phyloP scores from a whole-genome alignment of 2,113 vertebrate species.

The Labeo rohita region DNA sequence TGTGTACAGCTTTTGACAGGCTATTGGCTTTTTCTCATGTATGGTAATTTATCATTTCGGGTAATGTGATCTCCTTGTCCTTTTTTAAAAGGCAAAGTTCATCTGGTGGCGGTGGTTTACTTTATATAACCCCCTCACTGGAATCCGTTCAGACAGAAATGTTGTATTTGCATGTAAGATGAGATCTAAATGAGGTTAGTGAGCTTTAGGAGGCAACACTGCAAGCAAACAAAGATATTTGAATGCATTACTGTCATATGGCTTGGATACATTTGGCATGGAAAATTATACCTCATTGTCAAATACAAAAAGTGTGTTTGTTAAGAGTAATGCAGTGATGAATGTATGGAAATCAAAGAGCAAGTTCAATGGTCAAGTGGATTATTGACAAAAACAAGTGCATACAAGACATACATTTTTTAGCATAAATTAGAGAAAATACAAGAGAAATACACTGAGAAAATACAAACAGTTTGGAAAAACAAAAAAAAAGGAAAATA shows the following conservation, averaged over 20 bases:
- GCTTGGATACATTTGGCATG: not conserved
- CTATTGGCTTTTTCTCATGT: slow-evolving; percentile 23
- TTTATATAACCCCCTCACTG: slow-evolving; percentile 43
- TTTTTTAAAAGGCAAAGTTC: slow-evolving; percentile 49
- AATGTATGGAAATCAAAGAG: not conserved
- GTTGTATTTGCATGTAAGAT: slow-evolving; percentile 37
- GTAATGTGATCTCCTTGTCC: slow-evolving; percentile 19
- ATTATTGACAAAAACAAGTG: not conserved
- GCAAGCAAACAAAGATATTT: slow-evolving; percentile 12
- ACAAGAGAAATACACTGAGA: not conserved
- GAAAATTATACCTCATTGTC: not conserved
- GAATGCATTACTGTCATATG: slow-evolving; percentile 26
- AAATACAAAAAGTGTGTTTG: slow-evolving; percentile 7
- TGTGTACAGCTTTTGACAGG: slow-evolving; percentile 11
- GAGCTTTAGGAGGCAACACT: slow-evolving; percentile 17
- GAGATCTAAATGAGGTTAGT: slow-evolving; percentile 23
- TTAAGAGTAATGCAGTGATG: not conserved
- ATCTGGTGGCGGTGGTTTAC: slow-evolving; percentile 27
- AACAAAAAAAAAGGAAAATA: not conserved
- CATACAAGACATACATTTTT: not conserved
- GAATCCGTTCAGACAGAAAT: slow-evolving; percentile 36
- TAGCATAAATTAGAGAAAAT: not conserved
- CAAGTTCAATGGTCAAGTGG: not conserved
- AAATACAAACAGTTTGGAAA: not conserved
- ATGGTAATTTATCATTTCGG: slow-evolving; percentile 39